Evolutionary conservation across 2,113 vertebrate species (phyloP).

Genomic region (Entosphenus tridentatus): DNA sequence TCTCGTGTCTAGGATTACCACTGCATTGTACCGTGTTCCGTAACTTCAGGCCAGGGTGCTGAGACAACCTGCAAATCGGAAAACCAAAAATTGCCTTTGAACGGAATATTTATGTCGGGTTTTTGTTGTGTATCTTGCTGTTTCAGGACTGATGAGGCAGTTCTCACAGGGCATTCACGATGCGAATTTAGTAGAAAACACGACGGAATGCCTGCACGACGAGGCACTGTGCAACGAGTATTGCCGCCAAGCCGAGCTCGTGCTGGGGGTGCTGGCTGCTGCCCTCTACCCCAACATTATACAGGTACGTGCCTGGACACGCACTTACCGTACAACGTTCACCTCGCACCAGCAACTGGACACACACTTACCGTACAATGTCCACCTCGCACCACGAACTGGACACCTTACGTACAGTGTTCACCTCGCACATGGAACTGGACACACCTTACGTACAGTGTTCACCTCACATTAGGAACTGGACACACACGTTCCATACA

Average conservation of each 20-base stretch:
- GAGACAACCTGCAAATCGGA: too few species aligned
- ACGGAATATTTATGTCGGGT: too few species aligned
- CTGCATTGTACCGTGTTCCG: too few species aligned
- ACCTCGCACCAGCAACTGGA: too few species aligned
- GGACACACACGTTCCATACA: too few species aligned
- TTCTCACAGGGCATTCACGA: conserved; percentile 67
- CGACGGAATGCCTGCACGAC: conserved; percentile 29
- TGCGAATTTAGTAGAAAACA: conserved; percentile 35
- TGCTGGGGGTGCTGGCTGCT: conserved; percentile 69
- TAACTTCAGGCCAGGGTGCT: too few species aligned
- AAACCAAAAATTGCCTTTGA: too few species aligned
- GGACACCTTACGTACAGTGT: not conserved
- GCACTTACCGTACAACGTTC: too few species aligned
- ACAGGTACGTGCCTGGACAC: conserved; percentile 29
- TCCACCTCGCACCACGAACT: not conserved
- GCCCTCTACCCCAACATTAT: conserved; percentile 89
- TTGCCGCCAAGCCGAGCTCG: conserved; percentile 54
- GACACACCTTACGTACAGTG: not conserved
- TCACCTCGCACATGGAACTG: not conserved
- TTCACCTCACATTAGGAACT: not conserved
- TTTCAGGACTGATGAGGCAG: conserved; percentile 61
- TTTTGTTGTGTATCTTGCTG: not conserved
- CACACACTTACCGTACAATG: not conserved
- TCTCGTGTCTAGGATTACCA: too few species aligned
- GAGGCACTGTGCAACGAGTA: conserved; percentile 43